Percentiles rank a stretch among this genome's conserved stretches.
phyloP scores from a whole-genome alignment of 1,140 invertebrate genomes.

The Bombus superbus region DNA sequence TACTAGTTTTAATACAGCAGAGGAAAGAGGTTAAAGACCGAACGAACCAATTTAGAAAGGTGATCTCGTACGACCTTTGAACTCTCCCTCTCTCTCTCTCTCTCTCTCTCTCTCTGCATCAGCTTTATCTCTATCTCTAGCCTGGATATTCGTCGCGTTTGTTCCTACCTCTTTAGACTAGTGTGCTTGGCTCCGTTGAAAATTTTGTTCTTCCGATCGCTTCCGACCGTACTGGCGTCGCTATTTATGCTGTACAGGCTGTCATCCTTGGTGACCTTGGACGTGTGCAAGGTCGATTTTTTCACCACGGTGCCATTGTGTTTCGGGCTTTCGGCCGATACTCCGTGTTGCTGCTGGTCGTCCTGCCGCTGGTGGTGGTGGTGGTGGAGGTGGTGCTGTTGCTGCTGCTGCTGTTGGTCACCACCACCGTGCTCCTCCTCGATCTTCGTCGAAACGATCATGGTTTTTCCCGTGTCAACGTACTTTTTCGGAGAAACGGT shows the following conservation, averaged over 20 bases:
- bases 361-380: constrained; percentile 60
- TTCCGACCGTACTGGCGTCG: constrained; percentile 79
- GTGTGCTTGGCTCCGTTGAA: constrained; percentile 82
- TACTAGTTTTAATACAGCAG: constrained; percentile 1
- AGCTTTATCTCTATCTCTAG: background rate
- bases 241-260: constrained; percentile 81
- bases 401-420: constrained; percentile 52
- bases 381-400: constrained; percentile 22
- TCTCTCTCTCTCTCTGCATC: background rate
- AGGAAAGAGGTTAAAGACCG: constrained; percentile 44
- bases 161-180: constrained; percentile 82
- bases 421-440: constrained; percentile 68
- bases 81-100: background rate
- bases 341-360: constrained; percentile 56
- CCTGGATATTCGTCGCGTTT: background rate
- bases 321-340: constrained; percentile 72
- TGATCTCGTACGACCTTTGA: constrained; percentile 40
- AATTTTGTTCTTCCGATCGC: constrained; percentile 79
- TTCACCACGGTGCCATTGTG: constrained; percentile 75
- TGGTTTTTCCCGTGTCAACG: constrained; percentile 63
- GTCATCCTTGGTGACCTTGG: constrained; percentile 79
- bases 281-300: constrained; percentile 78
- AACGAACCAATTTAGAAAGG: constrained; percentile 52
- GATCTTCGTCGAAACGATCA: constrained; percentile 72
- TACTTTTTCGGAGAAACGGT: constrained; percentile 66